These are phyloP conservation scores for Xestia xanthographa DNA, from an alignment of 2,888 invertebrate genomes.

Conservation along the genomic window DNA sequence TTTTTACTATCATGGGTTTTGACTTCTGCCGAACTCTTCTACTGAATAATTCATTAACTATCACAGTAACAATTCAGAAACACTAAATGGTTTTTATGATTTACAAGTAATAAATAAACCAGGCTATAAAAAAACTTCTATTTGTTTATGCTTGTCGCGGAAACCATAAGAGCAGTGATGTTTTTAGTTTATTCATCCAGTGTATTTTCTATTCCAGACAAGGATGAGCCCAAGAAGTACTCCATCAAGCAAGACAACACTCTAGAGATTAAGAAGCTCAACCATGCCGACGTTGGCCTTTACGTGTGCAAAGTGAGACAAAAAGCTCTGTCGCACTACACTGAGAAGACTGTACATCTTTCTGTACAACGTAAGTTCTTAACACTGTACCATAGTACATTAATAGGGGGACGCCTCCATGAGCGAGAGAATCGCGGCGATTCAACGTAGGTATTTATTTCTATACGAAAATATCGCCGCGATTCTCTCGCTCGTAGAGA, in stretches of 20 bases:
- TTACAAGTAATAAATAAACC: neutral
- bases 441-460: too few relatives aligned
- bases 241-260: slow-evolving; percentile 74
- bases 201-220: slow-evolving; percentile 41
- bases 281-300: slow-evolving; percentile 81
- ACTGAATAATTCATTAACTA: neutral
- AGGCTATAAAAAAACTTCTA: neutral
- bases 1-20: neutral
- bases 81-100: neutral
- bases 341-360: slow-evolving; percentile 80
- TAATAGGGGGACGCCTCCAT: too few relatives aligned
- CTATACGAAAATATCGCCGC: too few relatives aligned
- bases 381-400: neutral
- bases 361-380: slow-evolving; percentile 83
- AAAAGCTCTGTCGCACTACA: slow-evolving; percentile 81
- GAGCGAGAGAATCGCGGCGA: too few relatives aligned
- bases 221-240: slow-evolving; percentile 80
- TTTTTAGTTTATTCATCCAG: neutral
- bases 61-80: neutral
- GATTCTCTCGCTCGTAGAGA: too few relatives aligned
- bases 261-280: slow-evolving; percentile 82
- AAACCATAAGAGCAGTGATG: neutral
- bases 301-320: slow-evolving; percentile 86
- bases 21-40: too few relatives aligned
- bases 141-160: neutral